phyloP scores from a whole-genome alignment of 2,113 vertebrate species.

The Polyodon spathula region DNA sequence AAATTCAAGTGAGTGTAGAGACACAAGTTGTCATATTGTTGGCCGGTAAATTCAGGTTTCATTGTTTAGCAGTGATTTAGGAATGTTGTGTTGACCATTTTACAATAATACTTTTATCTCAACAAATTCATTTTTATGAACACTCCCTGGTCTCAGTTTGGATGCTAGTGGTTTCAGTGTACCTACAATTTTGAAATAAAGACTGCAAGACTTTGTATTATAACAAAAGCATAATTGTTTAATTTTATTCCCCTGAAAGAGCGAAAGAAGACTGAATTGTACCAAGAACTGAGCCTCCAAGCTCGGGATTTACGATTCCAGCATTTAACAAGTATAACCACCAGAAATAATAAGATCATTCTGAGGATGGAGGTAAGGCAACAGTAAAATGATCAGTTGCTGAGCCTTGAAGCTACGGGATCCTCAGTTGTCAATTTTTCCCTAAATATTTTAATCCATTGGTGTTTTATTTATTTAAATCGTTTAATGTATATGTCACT shows the following conservation, averaged over 20 bases:
- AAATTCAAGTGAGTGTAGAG: too few relatives aligned
- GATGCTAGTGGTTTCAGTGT: background rate
- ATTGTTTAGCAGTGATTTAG: background rate
- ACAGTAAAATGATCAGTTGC: slow-evolving; percentile 57
- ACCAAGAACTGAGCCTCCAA: slow-evolving; percentile 87
- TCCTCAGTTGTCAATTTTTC: too few relatives aligned
- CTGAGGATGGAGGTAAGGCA: slow-evolving; percentile 81
- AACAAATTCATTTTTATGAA: background rate
- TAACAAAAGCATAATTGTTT: background rate
- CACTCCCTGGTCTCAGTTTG: background rate
- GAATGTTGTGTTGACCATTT: background rate
- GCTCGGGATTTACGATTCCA: slow-evolving; percentile 91
- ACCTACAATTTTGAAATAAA: background rate
- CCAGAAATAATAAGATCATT: slow-evolving; percentile 86
- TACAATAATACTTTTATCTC: background rate
- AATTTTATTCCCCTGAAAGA: slow-evolving; percentile 46
- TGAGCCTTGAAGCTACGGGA: slow-evolving; percentile 57
- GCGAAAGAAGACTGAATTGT: slow-evolving; percentile 88
- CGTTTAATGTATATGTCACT: too few relatives aligned
- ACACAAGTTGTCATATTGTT: too few relatives aligned
- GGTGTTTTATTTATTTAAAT: too few relatives aligned
- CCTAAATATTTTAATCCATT: too few relatives aligned
- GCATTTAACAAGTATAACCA: slow-evolving; percentile 75
- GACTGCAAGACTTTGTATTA: background rate
- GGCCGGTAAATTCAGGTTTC: too few relatives aligned